Base-by-base conservation (phyloP, 2,888 invertebrate species). In the Dorcus parallelipipedus region DNA sequence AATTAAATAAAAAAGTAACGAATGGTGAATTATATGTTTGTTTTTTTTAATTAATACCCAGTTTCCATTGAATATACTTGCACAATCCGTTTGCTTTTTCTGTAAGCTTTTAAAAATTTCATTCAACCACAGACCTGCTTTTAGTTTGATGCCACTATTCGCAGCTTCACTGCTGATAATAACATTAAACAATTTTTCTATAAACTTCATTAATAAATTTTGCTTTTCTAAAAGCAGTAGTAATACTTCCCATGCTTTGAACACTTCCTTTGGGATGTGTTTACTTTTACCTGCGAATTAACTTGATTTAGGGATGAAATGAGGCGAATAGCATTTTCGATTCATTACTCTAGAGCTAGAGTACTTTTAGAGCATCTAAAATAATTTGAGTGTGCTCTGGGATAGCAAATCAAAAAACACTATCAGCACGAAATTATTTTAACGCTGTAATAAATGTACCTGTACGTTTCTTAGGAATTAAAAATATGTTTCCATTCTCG, bases 191-290 rank as follows among this genome's bases (percentile, higher is more conserved):
- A 75, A 59, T 56, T 67, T 64, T 38, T 66, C 55, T 4, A 73
- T 71, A 56, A 86, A 78, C 7, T 77, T 71, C 51, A 81, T 70
- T 49, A 86, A 66, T 48, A 84, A 69, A 59, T 82, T 79, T 70
- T 80, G 79, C 33, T 80, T 78, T 63, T 83, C 82, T 9, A 87
- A 68, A 59, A 82, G 78, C 51, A 76, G 74, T 9, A 85, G 74
- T 50, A 85, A 72, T n/a, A 79, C 76, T 72, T 82, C 79, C 83
- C 86, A 86, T 64, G 77, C 73, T 23, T 66, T 59, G 17, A 75
- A 60, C 64, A 79, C 73, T 20, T 60, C 56, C 17, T 42, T 38
- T 9, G 79, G 77, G 49, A 73, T 67, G 58, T 56, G 54, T 52
- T 65, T 61, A 5, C 41, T 33, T 9, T 39, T 52, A 49, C 42